phyloP scores from a whole-genome alignment of 1,140 invertebrate species.

The Mylabris phalerata region DNA sequence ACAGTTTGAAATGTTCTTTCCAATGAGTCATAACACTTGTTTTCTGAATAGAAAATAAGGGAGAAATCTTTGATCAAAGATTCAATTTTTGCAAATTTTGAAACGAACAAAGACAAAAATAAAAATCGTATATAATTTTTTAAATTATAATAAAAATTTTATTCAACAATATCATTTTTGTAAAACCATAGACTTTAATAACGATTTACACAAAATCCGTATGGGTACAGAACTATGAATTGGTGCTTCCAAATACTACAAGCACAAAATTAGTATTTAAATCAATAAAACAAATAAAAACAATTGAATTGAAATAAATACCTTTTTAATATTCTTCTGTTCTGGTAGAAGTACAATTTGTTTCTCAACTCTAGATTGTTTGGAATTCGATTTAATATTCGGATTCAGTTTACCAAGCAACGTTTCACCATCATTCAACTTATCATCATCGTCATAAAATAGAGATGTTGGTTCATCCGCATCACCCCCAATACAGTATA shows the following conservation, averaged over 20 bases:
- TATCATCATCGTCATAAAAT: constrained; percentile 5
- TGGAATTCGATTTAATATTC: constrained; percentile 13
- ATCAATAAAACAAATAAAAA: constrained; percentile 1
- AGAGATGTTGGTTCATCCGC: constrained; percentile 14
- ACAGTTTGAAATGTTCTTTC: too few relatives aligned
- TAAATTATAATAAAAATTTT: too few relatives aligned
- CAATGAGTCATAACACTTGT: too few relatives aligned
- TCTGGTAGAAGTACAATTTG: constrained; percentile 23
- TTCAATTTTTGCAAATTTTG: too few relatives aligned
- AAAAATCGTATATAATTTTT: too few relatives aligned
- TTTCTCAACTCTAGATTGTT: constrained; percentile 2
- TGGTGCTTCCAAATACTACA: constrained; percentile 47
- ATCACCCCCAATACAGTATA: constrained; percentile 29
- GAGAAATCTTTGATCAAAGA: too few relatives aligned
- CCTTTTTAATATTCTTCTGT: constrained; percentile 25
- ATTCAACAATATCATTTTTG: constrained; percentile 13
- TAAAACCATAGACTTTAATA: constrained; percentile 43
- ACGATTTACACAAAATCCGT: constrained; percentile 41
- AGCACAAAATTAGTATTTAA: constrained; percentile 19
- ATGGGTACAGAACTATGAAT: constrained; percentile 49
- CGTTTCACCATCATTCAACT: constrained; percentile 8
- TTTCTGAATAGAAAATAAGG: too few relatives aligned
- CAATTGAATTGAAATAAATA: constrained; percentile 1
- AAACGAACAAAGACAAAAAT: too few relatives aligned
- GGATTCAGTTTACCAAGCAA: constrained; percentile 27